Conservation (phyloP, 2,113 vertebrate genomes). For the Archocentrus centrarchus region DNA sequence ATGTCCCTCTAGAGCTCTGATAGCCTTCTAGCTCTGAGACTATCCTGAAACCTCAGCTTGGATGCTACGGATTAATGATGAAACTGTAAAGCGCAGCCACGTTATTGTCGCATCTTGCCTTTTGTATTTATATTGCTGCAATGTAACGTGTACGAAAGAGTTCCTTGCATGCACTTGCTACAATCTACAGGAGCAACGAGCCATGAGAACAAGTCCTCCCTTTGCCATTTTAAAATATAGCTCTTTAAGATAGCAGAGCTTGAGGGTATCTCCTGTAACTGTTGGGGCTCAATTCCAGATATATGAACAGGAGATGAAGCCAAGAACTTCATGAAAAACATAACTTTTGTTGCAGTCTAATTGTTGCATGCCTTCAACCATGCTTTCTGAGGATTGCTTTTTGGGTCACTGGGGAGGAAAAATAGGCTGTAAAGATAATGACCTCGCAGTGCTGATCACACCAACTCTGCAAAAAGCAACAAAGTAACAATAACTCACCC, state of each 20-base stretch:
- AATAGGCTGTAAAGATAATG: conserved; percentile 56
- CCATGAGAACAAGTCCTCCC: conserved; percentile 21
- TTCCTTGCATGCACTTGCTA: conserved; percentile 28
- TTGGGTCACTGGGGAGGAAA: conserved; percentile 53
- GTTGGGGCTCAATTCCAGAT: neutral
- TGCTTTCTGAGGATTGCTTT: conserved; percentile 23
- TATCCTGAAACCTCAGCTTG: conserved; percentile 30
- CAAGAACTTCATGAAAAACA: conserved; percentile 14
- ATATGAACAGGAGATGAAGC: conserved; percentile 1
- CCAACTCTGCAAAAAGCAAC: conserved; percentile 48
- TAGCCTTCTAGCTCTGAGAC: conserved; percentile 56
- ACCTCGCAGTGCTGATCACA: conserved; percentile 58
- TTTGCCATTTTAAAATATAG: conserved; percentile 17
- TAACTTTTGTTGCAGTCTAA: conserved; percentile 21
- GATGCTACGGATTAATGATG: conserved; percentile 59
- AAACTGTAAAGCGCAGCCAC: conserved; percentile 46
- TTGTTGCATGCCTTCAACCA: conserved; percentile 11
- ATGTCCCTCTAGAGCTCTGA: conserved; percentile 59
- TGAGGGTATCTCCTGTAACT: conserved; percentile 43
- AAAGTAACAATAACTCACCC: conserved; percentile 70
- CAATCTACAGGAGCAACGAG: conserved; percentile 21
- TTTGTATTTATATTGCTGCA: conserved; percentile 27
- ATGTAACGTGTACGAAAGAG: conserved; percentile 8
- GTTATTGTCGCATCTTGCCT: conserved; percentile 48
- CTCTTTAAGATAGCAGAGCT: conserved; percentile 26